Conservation (phyloP, 1,140 invertebrate species). For the Drosophila auraria region DNA sequence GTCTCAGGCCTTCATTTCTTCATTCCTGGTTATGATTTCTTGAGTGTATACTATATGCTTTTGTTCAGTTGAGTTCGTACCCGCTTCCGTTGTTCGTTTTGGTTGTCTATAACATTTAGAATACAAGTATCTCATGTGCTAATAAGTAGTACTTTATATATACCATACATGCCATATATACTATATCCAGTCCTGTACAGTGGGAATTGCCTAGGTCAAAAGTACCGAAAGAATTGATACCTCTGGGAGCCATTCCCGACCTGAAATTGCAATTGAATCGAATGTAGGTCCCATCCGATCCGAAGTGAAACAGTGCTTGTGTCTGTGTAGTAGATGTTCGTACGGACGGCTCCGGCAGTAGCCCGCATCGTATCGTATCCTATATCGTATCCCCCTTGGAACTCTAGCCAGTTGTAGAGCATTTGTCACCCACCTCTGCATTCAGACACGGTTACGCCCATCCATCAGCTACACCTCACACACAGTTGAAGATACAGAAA, state of each 20-base stretch:
- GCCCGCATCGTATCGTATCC: slow-evolving; percentile 50
- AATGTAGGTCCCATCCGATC: slow-evolving; percentile 58
- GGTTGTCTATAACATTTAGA: slow-evolving; percentile 65
- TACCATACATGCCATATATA: slow-evolving; percentile 66
- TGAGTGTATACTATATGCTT: slow-evolving; percentile 56
- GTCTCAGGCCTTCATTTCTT: slow-evolving; percentile 74
- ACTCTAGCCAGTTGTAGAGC: slow-evolving; percentile 51
- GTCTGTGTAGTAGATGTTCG: slow-evolving; percentile 75
- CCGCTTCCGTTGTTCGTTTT: slow-evolving; percentile 49
- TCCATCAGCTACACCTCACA: slow-evolving; percentile 27
- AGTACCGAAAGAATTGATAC: background rate
- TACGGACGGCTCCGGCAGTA: slow-evolving; percentile 46
- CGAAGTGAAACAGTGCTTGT: slow-evolving; percentile 68
- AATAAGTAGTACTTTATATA: slow-evolving; percentile 63
- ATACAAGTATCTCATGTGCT: slow-evolving; percentile 75
- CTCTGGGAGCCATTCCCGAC: slow-evolving; percentile 5
- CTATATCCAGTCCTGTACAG: slow-evolving; percentile 65
- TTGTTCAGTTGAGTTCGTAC: slow-evolving; percentile 52
- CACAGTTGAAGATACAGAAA: slow-evolving; percentile 34
- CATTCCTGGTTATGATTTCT: slow-evolving; percentile 56
- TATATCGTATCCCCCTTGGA: slow-evolving; percentile 39
- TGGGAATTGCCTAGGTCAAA: slow-evolving; percentile 43
- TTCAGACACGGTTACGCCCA: slow-evolving; percentile 39
- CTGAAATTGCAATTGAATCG: slow-evolving; percentile 47
- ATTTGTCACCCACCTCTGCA: slow-evolving; percentile 60